Conservation (phyloP, 2,888 invertebrate species). For the Strigamia crassipes region DNA sequence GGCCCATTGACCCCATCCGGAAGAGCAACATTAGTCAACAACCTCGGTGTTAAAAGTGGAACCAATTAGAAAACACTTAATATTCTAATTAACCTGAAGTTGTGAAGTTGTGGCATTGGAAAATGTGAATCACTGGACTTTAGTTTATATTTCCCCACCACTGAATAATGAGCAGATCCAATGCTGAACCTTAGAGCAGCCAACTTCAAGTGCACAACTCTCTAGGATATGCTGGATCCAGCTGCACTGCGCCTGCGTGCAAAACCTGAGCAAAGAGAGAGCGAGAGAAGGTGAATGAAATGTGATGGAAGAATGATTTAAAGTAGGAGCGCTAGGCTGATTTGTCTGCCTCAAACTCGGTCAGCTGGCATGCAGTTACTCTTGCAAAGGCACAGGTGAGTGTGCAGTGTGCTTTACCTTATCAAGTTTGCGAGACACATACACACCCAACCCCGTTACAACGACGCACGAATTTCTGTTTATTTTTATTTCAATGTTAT, state of each 20-base stretch:
- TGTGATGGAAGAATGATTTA: not conserved
- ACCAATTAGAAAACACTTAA: not conserved
- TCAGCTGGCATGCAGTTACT: not conserved
- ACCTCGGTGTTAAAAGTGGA: not conserved
- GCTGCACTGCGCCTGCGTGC: not conserved
- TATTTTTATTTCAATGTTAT: not conserved
- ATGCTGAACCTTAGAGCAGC: not conserved
- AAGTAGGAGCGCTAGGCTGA: not conserved
- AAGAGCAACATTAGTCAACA: not conserved
- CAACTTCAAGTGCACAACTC: not conserved
- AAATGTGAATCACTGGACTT: not conserved
- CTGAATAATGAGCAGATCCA: not conserved
- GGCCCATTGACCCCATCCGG: not conserved
- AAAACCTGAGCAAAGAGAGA: not conserved
- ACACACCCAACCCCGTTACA: not conserved
- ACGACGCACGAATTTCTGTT: not conserved
- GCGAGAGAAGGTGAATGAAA: not conserved
- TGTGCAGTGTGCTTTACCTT: not conserved
- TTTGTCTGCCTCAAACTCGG: not conserved
- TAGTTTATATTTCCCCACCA: not conserved
- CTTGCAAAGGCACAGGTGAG: not conserved
- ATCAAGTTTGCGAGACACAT: not conserved
- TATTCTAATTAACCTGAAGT: not conserved
- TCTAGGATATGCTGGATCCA: not conserved
- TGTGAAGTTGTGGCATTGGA: not conserved